These are phyloP conservation scores for Teleiodes luculella DNA, from an alignment of 2,888 invertebrate genomes.

Conservation along the genomic window DNA sequence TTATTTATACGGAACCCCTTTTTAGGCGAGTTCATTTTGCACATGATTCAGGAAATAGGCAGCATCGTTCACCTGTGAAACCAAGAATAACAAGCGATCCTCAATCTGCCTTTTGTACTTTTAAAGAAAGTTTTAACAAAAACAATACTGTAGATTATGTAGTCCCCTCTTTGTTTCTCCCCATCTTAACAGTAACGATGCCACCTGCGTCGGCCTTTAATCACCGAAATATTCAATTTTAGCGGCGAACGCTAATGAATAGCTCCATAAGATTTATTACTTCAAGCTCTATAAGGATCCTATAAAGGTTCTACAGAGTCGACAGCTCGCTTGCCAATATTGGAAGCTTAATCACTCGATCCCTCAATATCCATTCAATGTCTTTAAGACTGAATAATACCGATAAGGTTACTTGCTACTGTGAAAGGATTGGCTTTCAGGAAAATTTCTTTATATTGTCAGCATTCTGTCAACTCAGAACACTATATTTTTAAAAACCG, in stretches of 20 bases:
- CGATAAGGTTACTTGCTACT: neutral
- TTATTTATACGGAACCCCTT: no score
- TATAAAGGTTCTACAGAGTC: neutral
- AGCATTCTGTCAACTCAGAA: no score
- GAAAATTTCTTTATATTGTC: neutral
- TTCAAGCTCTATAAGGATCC: neutral
- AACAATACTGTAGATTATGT: no score
- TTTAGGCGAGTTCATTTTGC: no score
- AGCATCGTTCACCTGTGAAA: no score
- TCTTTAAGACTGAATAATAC: neutral
- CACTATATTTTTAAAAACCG: no score
- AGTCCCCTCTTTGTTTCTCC: no score
- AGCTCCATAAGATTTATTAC: neutral
- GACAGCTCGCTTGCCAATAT: constrained; percentile 1
- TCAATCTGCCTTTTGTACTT: no score
- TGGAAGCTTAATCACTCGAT: neutral
- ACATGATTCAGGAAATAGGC: no score
- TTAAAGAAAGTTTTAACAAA: no score
- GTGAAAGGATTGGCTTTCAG: neutral
- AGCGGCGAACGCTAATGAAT: neutral
- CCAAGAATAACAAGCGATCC: no score
- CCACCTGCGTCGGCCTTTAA: neutral
- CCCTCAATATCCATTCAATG: constrained; percentile 4
- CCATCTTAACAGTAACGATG: neutral
- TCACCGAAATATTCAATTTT: neutral